Conservation (phyloP, 1,140 invertebrate species). For the Drepana arcuata region DNA sequence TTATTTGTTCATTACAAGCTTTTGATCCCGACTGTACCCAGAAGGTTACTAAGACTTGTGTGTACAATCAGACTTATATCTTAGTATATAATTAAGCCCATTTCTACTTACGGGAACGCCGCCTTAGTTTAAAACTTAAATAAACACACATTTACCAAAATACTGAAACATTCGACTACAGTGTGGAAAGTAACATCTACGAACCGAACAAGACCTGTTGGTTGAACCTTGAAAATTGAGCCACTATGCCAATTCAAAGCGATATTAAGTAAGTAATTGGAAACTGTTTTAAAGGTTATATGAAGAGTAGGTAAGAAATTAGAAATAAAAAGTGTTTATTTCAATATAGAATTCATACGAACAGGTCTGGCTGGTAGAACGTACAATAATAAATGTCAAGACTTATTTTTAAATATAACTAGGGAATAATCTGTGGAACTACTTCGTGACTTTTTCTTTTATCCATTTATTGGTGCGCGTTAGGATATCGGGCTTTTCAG, state of each 20-base stretch:
- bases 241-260: no score
- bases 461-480: slow-evolving; percentile 64
- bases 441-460: slow-evolving; percentile 40
- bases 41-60: background rate
- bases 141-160: slow-evolving; percentile 21
- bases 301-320: no score
- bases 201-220: no score
- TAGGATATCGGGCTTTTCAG: slow-evolving; percentile 51
- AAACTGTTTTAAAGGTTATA: no score
- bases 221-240: no score
- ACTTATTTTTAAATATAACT: background rate
- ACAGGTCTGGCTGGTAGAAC: no score
- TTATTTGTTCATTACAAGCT: no score
- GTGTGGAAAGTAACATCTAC: slow-evolving; percentile 4
- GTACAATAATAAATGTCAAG: background rate
- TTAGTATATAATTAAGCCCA: background rate
- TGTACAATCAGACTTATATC: background rate
- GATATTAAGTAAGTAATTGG: no score
- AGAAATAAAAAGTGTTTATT: background rate
- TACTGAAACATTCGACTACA: slow-evolving; percentile 33
- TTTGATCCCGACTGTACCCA: no score
- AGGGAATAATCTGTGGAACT: background rate
- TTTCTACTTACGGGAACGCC: background rate
- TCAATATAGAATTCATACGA: background rate
- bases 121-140: slow-evolving; percentile 7